These are phyloP conservation scores for Tryphoninae sp. DNA, from an alignment of 2,888 invertebrate genomes.

Conservation along the genomic window DNA sequence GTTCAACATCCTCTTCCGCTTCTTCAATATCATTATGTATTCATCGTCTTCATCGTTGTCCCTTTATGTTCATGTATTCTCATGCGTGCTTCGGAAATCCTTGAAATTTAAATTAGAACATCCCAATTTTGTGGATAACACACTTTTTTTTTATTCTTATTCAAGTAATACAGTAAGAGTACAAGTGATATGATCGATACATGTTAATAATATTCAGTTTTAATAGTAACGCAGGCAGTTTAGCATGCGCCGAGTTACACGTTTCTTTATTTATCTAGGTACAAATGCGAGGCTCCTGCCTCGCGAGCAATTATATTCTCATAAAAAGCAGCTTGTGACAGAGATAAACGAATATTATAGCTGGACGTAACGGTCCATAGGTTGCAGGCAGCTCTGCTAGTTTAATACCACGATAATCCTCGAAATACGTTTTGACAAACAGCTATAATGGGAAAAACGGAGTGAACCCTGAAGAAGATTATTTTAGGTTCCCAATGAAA, in stretches of 20 bases:
- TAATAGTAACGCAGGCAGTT: neutral
- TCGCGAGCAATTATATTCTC: neutral
- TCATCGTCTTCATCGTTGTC: constrained; percentile 11
- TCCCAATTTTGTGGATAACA: neutral
- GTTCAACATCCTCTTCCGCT: constrained; percentile 64
- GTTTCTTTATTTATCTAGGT: neutral
- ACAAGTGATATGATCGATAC: neutral
- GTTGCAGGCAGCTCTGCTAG: no score
- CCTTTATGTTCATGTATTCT: neutral
- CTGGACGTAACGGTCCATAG: neutral
- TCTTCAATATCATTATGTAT: constrained; percentile 41
- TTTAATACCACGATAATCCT: no score
- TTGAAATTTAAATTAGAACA: constrained; percentile 19
- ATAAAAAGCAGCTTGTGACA: neutral
- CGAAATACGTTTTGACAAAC: no score
- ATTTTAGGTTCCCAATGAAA: no score
- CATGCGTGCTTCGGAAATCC: constrained; percentile 28
- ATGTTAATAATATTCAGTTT: neutral
- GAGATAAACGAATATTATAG: neutral
- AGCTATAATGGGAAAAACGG: no score
- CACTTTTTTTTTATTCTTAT: constrained; percentile 4
- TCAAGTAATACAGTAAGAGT: neutral
- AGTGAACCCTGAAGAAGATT: no score
- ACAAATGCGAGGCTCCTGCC: neutral
- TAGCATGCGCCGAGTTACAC: no score